These are phyloP conservation scores for Peucedramus taeniatus DNA, from an alignment of 2,113 vertebrate species.

Conservation along the genomic window DNA sequence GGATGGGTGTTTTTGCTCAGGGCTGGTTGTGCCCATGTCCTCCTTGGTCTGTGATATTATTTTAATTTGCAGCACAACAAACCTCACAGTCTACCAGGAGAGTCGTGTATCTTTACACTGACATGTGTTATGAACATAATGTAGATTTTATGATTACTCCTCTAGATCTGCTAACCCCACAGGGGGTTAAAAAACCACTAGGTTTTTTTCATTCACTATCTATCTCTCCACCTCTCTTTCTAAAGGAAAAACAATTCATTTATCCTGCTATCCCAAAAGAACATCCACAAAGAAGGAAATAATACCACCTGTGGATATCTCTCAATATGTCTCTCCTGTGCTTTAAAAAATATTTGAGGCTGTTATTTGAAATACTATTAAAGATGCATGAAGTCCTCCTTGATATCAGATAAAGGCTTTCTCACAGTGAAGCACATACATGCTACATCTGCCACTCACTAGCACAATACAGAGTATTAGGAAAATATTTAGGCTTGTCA, in stretches of 20 bases:
- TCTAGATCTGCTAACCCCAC: constrained; percentile 3
- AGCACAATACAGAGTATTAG: neutral
- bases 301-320: constrained; percentile 44
- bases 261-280: neutral
- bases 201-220: neutral
- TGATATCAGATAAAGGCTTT: neutral
- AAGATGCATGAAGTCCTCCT: neutral
- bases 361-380: constrained; percentile 14
- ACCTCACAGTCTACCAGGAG: neutral
- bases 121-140: neutral
- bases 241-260: constrained; percentile 41
- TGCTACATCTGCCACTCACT: neutral
- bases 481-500: neutral
- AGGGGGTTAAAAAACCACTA: no score
- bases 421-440: neutral
- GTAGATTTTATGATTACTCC: constrained; percentile 6
- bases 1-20: neutral
- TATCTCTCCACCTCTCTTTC: neutral
- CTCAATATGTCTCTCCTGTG: neutral
- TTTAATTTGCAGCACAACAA: neutral
- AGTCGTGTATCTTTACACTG: neutral
- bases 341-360: constrained; percentile 59
- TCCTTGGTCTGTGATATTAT: neutral
- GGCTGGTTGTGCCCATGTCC: neutral
- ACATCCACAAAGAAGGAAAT: neutral